These are phyloP conservation scores for Lipophrys pholis DNA, from an alignment of 2,113 vertebrate species.

Conservation along the genomic window DNA sequence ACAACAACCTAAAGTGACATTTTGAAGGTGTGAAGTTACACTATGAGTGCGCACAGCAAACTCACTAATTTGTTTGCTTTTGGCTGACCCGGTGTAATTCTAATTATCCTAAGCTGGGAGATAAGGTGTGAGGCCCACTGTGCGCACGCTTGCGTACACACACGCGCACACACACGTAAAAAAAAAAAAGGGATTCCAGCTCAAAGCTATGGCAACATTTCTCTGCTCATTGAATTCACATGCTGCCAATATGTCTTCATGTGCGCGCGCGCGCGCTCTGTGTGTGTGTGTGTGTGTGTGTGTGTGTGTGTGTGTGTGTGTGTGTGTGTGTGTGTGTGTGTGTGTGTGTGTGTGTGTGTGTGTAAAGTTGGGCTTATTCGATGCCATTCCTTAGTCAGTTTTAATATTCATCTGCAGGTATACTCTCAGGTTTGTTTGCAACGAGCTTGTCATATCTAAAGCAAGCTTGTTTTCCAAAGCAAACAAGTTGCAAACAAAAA, in stretches of 20 bases:
- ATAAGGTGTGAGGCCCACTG: slow-evolving; percentile 90
- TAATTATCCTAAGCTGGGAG: slow-evolving; percentile 81
- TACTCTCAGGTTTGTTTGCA: slow-evolving; percentile 26
- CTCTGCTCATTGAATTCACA: slow-evolving; percentile 65
- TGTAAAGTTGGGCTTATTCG: not conserved
- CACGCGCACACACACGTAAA: slow-evolving; percentile 10
- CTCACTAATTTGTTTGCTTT: slow-evolving; percentile 68
- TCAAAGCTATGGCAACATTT: slow-evolving; percentile 84
- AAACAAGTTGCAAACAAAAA: slow-evolving; percentile 26
- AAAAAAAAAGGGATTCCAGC: slow-evolving; percentile 85
- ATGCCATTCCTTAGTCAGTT: slow-evolving; percentile 20
- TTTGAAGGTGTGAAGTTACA: slow-evolving; percentile 55
- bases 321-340: not conserved
- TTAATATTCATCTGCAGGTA: slow-evolving; percentile 9
- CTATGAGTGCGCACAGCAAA: slow-evolving; percentile 52
- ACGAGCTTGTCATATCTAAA: slow-evolving; percentile 2
- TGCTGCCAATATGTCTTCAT: slow-evolving; percentile 23
- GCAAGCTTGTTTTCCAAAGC: slow-evolving; percentile 2
- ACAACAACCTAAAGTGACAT: slow-evolving; percentile 48
- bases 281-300: not conserved
- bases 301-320: slow-evolving; percentile 23
- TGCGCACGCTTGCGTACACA: slow-evolving; percentile 64
- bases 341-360: not conserved
- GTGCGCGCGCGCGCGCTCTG: not conserved
- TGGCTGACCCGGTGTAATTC: slow-evolving; percentile 71